Evolutionary conservation across 2,797 vertebrate genomes (phyloP).

Genomic region (Myotis planiceps): DNA sequence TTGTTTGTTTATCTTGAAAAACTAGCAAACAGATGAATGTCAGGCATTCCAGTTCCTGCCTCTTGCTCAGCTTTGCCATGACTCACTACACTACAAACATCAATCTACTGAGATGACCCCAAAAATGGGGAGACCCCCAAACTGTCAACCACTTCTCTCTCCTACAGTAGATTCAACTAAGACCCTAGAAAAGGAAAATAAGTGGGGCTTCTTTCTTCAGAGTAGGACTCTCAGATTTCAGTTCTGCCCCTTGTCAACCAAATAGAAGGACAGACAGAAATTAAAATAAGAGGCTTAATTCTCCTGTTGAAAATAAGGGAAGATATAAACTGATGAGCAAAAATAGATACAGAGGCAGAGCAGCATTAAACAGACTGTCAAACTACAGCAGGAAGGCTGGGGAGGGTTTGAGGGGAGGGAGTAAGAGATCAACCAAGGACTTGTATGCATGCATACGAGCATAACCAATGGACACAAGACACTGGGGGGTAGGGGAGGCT

Average conservation of each 20-base stretch:
- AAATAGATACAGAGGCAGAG: too few species aligned
- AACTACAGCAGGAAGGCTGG: too few species aligned
- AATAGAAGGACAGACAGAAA: neutral
- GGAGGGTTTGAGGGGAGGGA: too few species aligned
- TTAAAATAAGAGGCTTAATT: neutral
- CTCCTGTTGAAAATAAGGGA: neutral
- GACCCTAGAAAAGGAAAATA: neutral
- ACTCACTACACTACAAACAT: neutral
- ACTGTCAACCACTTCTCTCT: neutral
- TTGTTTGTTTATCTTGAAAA: neutral
- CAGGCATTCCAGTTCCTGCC: neutral
- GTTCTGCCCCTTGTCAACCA: neutral
- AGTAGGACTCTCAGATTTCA: neutral
- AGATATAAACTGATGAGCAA: neutral
- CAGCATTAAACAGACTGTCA: too few species aligned
- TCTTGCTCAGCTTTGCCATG: neutral
- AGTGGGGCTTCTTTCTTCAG: neutral
- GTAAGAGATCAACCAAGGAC: too few species aligned
- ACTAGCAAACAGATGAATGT: neutral
- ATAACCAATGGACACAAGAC: too few species aligned
- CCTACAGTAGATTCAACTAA: neutral
- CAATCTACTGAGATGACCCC: neutral
- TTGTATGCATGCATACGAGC: too few species aligned
- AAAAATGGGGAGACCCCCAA: neutral
- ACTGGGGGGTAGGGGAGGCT: too few species aligned